phyloP scores from a whole-genome alignment of 2,888 invertebrate species.

The Sturmia bella region DNA sequence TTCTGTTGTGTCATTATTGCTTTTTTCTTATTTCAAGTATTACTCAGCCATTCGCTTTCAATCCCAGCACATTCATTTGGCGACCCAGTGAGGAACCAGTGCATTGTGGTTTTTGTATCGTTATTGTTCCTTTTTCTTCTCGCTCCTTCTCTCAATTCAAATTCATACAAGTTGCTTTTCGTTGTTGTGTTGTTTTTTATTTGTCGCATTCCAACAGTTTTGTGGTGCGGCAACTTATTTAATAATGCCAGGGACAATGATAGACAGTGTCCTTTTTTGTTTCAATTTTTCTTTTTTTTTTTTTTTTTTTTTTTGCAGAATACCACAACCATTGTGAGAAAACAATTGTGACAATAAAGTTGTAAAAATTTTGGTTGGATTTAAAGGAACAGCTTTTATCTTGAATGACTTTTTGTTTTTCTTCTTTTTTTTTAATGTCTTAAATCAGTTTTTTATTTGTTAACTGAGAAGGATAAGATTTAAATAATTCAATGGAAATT shows the following conservation, averaged over 20 bases:
- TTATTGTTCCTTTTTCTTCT: constrained; percentile 19
- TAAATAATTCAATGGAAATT: too few relatives aligned
- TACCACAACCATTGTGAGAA: constrained; percentile 61
- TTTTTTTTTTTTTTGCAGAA: constrained; percentile 15
- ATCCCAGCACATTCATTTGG: constrained; percentile 60
- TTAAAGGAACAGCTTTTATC: constrained; percentile 52
- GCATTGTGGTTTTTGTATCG: constrained; percentile 57
- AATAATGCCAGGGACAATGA: constrained; percentile 50
- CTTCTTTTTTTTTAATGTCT: neutral
- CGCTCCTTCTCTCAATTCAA: neutral
- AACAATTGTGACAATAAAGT: constrained; percentile 67
- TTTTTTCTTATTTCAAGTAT: constrained; percentile 16
- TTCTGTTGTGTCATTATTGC: constrained; percentile 55
- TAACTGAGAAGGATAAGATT: neutral
- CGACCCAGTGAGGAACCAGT: constrained; percentile 58
- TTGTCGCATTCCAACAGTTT: constrained; percentile 32
- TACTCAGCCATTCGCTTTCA: constrained; percentile 31
- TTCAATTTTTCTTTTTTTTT: neutral
- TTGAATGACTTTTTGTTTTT: constrained; percentile 15
- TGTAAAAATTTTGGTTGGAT: constrained; percentile 59
- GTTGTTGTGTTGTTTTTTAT: constrained; percentile 19
- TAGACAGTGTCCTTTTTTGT: constrained; percentile 20
- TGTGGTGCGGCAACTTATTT: constrained; percentile 60
- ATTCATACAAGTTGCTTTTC: constrained; percentile 16
- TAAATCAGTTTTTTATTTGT: neutral